These are phyloP conservation scores for Lasius platythorax DNA, from an alignment of 2,888 invertebrate genomes.

Conservation along the genomic window DNA sequence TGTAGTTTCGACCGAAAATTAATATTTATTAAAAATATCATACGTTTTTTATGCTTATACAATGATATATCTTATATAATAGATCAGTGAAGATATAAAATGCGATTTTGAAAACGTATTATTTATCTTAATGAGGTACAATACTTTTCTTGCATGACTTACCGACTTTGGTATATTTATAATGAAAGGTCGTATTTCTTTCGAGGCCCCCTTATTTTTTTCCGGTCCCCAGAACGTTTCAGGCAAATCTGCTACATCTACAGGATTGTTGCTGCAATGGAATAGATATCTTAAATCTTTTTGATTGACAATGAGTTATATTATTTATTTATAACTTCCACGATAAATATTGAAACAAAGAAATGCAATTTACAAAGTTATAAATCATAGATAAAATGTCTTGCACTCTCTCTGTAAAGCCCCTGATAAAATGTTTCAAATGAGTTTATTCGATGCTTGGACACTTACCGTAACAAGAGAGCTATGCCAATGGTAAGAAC, in stretches of 20 bases:
- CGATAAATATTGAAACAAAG: neutral
- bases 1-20: neutral
- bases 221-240: slow-evolving; percentile 89
- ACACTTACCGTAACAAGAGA: slow-evolving; percentile 56
- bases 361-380: neutral
- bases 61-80: neutral
- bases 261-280: slow-evolving; percentile 36
- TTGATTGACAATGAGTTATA: neutral
- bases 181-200: slow-evolving; percentile 88
- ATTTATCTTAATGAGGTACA: neutral
- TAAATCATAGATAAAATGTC: neutral
- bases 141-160: slow-evolving; percentile 37
- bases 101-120: neutral
- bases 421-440: neutral
- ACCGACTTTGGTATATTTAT: slow-evolving; percentile 89
- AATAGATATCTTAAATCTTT: neutral
- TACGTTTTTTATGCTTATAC: neutral
- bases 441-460: neutral
- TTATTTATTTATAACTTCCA: neutral
- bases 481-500: slow-evolving; percentile 53
- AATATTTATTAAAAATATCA: neutral
- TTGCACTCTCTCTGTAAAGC: neutral
- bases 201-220: slow-evolving; percentile 84
- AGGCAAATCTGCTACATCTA: slow-evolving; percentile 74
- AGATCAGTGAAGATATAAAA: neutral